Conservation (phyloP, 2,888 invertebrate species). For the Caradrina clavipalpis region DNA sequence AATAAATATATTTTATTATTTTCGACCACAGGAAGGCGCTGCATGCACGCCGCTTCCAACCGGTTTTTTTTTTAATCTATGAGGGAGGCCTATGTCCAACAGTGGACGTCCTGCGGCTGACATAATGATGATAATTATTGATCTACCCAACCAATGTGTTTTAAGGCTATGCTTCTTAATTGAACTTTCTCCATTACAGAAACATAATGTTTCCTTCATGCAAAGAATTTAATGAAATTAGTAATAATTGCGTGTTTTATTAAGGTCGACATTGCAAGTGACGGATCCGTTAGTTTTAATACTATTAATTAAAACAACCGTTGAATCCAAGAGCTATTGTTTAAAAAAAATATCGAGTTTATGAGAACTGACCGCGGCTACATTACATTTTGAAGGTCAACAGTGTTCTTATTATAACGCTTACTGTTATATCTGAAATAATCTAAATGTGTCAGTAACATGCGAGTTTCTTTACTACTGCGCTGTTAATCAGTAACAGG, state of each 20-base stretch:
- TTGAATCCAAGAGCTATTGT: constrained; percentile 17
- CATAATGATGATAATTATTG: no score
- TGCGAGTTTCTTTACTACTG: constrained; percentile 48
- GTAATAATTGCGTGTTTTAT: constrained; percentile 6
- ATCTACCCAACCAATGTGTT: not conserved
- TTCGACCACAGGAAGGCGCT: no score
- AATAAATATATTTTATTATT: no score
- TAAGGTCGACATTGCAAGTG: constrained; percentile 6
- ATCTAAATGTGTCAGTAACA: constrained; percentile 59
- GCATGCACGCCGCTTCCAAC: no score
- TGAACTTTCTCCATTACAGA: not conserved
- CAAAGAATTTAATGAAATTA: not conserved
- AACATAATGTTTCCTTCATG: not conserved
- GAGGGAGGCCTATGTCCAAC: no score
- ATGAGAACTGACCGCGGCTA: constrained; percentile 50
- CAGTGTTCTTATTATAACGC: constrained; percentile 57
- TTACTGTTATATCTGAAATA: constrained; percentile 32
- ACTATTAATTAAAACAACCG: constrained; percentile 26
- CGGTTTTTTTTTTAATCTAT: no score
- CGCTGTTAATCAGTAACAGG: constrained; percentile 30
- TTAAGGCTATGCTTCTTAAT: not conserved
- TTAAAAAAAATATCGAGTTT: constrained; percentile 35
- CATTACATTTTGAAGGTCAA: constrained; percentile 66
- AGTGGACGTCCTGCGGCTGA: no score
- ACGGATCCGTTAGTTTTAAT: constrained; percentile 14